Evolutionary conservation across 2,113 vertebrate species (phyloP).

Genomic region (Leucopternis melanops): DNA sequence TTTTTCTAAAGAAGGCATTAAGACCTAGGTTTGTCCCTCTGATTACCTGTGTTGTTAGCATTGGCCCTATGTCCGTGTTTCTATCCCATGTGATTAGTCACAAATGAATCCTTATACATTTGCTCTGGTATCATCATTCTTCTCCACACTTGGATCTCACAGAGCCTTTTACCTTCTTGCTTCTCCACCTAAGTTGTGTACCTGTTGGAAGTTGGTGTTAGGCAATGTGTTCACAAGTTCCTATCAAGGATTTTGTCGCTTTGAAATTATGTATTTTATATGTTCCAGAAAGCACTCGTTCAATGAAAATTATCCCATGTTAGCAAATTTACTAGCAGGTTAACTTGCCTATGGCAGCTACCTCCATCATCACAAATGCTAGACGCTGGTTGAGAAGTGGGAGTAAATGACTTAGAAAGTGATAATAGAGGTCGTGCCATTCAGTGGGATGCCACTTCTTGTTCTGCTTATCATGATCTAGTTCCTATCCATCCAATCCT

Average conservation of each 20-base stretch:
- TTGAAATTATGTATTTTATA: background rate
- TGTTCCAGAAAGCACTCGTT: background rate
- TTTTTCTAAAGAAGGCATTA: background rate
- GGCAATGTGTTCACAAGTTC: background rate
- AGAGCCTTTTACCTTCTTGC: background rate
- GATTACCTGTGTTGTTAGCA: background rate
- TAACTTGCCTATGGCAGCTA: background rate
- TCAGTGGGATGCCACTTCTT: slow-evolving; percentile 15
- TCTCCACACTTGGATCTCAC: background rate
- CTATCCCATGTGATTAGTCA: background rate
- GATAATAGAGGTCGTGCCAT: slow-evolving; percentile 48
- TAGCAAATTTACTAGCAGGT: background rate
- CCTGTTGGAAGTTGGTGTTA: background rate
- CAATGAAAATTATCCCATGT: background rate
- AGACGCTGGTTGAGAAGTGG: background rate
- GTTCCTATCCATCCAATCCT: slow-evolving; percentile 8
- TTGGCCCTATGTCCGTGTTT: accelerated
- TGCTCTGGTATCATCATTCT: background rate
- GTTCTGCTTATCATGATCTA: background rate
- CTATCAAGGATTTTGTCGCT: background rate
- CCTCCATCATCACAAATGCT: background rate
- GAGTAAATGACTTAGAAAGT: slow-evolving; percentile 22
- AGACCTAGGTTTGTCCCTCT: background rate
- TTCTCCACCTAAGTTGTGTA: background rate
- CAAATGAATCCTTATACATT: background rate